Conservation (phyloP, 2,888 invertebrate genomes). For the Philaethria dido region DNA sequence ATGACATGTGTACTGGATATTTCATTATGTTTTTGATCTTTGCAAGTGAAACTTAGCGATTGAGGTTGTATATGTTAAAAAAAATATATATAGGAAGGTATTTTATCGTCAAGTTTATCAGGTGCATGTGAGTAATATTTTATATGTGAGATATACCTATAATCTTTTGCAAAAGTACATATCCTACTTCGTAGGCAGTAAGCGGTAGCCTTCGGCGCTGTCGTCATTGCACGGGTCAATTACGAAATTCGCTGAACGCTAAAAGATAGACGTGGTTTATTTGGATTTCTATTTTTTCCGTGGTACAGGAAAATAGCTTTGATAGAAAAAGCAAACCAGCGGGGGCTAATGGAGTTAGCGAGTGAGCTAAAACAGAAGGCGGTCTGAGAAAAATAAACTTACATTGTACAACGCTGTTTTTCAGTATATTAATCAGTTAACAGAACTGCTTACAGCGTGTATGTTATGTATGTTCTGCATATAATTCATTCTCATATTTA, state of each 20-base stretch:
- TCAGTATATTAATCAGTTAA: conserved; percentile 45
- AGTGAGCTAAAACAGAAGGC: conserved; percentile 80
- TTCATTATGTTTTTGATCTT: no score
- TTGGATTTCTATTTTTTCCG: conserved; percentile 49
- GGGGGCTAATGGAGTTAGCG: conserved; percentile 80
- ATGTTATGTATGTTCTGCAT: conserved; percentile 30
- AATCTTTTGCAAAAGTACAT: background rate
- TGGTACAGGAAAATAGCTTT: conserved; percentile 55
- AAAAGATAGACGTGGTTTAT: conserved; percentile 45
- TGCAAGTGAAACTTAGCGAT: no score
- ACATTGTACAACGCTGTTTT: conserved; percentile 41
- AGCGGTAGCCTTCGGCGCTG: background rate
- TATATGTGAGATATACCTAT: background rate
- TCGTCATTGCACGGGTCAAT: conserved; percentile 33
- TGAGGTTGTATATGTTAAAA: no score
- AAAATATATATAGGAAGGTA: no score
- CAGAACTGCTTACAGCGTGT: conserved; percentile 42
- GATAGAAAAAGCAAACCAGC: conserved; percentile 64
- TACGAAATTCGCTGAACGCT: conserved; percentile 32
- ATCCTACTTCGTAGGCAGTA: background rate
- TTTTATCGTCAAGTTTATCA: no score
- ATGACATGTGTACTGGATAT: no score
- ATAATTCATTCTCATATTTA: conserved; percentile 41
- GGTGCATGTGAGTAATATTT: no score
- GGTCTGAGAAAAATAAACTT: conserved; percentile 64